These are phyloP conservation scores for Clytia hemisphaerica DNA, from an alignment of 30 jellyfish, hydroid and myxozoan genomes.

Conservation along the genomic window DNA sequence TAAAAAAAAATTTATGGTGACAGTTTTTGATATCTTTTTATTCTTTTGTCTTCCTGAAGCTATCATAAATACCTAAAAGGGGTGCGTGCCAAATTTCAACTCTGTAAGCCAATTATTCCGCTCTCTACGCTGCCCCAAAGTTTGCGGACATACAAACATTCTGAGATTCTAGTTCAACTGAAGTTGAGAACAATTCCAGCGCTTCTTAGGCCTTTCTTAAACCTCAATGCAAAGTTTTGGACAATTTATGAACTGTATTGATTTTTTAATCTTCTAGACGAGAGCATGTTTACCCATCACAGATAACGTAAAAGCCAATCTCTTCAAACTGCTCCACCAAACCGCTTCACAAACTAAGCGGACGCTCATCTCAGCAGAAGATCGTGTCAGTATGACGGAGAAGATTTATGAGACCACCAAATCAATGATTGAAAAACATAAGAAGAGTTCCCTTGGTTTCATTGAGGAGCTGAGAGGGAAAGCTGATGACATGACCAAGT, in stretches of 20 bases:
- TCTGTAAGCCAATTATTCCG: too few relatives aligned
- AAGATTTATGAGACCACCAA: conserved; percentile 30
- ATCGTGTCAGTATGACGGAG: conserved; percentile 31
- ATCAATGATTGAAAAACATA: conserved; percentile 28
- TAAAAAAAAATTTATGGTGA: not conserved
- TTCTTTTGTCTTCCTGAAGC: too few relatives aligned
- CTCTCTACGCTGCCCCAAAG: too few relatives aligned
- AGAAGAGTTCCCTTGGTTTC: conserved; percentile 12
- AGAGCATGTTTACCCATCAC: conserved; percentile 23
- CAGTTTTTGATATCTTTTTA: not conserved
- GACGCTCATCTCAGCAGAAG: conserved; percentile 32
- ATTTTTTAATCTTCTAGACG: not conserved
- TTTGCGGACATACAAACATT: too few relatives aligned
- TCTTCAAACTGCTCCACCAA: conserved; percentile 4
- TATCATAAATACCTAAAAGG: too few relatives aligned
- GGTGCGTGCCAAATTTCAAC: too few relatives aligned
- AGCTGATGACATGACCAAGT: conserved; percentile 21
- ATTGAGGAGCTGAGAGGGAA: conserved; percentile 4
- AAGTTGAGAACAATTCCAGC: too few relatives aligned
- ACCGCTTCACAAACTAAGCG: conserved; percentile 26
- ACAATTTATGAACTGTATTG: too few relatives aligned
- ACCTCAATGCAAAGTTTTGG: too few relatives aligned
- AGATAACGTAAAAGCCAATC: not conserved
- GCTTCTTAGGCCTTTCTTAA: too few relatives aligned
- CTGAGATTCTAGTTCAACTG: too few relatives aligned